Conservation (phyloP, 1,140 invertebrate genomes). For the Ruditapes philippinarum region DNA sequence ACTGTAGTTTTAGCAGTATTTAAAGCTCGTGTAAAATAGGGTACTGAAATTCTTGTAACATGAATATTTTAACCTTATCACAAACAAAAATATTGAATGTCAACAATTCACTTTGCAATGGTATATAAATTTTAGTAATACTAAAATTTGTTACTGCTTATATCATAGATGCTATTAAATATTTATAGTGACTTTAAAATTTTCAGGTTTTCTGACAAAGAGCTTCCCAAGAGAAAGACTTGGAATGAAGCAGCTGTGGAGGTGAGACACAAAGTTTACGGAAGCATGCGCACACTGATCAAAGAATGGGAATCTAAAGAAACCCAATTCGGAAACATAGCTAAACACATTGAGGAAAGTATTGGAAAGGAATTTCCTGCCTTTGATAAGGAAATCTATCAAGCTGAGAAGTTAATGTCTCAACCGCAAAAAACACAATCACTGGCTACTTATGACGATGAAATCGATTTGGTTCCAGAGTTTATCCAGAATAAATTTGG, state of each 20-base stretch:
- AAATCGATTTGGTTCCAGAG: conserved; percentile 28
- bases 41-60: too few relatives aligned
- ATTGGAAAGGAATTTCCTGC: conserved; percentile 70
- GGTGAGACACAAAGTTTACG: conserved; percentile 67
- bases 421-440: background rate
- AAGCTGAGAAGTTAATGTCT: conserved; percentile 53
- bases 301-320: conserved; percentile 66
- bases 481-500: conserved; percentile 31
- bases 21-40: too few relatives aligned
- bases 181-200: background rate
- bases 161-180: too few relatives aligned
- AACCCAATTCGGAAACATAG: conserved; percentile 49
- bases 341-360: conserved; percentile 39
- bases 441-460: conserved; percentile 3
- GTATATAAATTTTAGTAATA: background rate
- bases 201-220: conserved; percentile 33
- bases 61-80: too few relatives aligned
- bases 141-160: too few relatives aligned
- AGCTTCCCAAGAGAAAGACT: conserved; percentile 18
- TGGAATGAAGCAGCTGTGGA: conserved; percentile 46
- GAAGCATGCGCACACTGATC: conserved; percentile 62
- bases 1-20: too few relatives aligned
- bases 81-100: too few relatives aligned
- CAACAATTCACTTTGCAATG: background rate
- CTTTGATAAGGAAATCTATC: conserved; percentile 67